These are phyloP conservation scores for Leptopilina syphax DNA, from an alignment of 2,888 invertebrate genomes.

Conservation along the genomic window DNA sequence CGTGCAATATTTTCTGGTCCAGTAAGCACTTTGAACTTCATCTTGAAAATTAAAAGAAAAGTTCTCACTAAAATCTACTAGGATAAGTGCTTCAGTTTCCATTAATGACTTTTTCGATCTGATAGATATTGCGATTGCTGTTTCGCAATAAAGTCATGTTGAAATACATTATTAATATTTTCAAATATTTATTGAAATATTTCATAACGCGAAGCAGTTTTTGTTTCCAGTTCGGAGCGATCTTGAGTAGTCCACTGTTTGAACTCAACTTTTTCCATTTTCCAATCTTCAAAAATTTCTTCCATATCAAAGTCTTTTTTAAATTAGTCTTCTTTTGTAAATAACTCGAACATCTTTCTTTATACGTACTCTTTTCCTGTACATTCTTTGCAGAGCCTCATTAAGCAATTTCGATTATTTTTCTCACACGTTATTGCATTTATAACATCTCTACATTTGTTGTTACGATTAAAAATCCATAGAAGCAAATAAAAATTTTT, in stretches of 20 bases:
- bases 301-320: constrained; percentile 40
- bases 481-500: constrained; percentile 45
- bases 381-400: constrained; percentile 38
- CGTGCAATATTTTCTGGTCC: constrained; percentile 43
- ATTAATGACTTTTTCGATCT: constrained; percentile 28
- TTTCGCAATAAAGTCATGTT: constrained; percentile 41
- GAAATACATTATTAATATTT: not conserved
- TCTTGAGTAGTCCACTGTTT: constrained; percentile 45
- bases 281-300: constrained; percentile 22
- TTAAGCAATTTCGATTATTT: constrained; percentile 39
- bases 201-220: constrained; percentile 11
- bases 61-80: constrained; percentile 47
- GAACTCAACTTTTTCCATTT: constrained; percentile 33
- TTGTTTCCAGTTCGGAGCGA: constrained; percentile 43
- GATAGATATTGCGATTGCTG: constrained; percentile 42
- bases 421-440: constrained; percentile 39
- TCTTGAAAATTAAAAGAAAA: constrained; percentile 41
- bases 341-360: constrained; percentile 27
- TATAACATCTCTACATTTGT: constrained; percentile 35
- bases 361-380: not conserved
- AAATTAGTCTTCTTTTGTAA: constrained; percentile 36
- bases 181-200: constrained; percentile 36
- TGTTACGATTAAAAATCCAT: constrained; percentile 28
- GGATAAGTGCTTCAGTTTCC: constrained; percentile 26
- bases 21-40: constrained; percentile 44